Percentiles rank a stretch among this genome's conserved stretches.
Evolutionary conservation across 2,797 vertebrate species (phyloP).

Genomic region (Sparidentex hasta): DNA sequence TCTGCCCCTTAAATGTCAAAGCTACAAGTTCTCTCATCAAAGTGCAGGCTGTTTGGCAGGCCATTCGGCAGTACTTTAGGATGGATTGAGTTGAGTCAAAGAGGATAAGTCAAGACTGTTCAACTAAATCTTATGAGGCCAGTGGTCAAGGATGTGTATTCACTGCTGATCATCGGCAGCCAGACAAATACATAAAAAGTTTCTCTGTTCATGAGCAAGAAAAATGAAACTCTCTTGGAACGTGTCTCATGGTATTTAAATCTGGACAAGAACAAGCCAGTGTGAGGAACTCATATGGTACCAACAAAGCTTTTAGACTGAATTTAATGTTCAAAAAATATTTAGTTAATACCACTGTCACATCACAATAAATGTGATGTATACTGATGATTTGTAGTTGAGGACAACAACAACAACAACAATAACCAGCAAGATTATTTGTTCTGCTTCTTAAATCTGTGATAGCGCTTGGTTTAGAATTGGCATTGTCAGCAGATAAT

Average conservation of each 20-base stretch:
- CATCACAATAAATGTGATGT: background rate
- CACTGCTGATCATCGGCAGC: conserved; percentile 60
- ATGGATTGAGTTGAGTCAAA: conserved; percentile 54
- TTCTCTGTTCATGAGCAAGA: conserved; percentile 25
- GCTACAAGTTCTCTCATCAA: conserved; percentile 26
- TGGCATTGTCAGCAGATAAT: background rate
- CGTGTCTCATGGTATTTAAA: conserved; percentile 16
- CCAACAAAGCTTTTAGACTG: conserved; percentile 8
- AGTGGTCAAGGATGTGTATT: conserved; percentile 46
- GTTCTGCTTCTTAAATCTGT: background rate
- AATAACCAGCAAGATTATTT: background rate
- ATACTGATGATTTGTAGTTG: background rate
- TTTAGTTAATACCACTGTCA: background rate
- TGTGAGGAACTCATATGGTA: conserved; percentile 26
- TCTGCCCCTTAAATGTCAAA: conserved; percentile 5
- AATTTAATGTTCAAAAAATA: too few relatives aligned
- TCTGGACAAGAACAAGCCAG: conserved; percentile 21
- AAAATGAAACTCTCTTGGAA: conserved; percentile 34
- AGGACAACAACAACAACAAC: too few relatives aligned
- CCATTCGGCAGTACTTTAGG: conserved; percentile 28
- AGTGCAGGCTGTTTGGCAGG: conserved; percentile 36
- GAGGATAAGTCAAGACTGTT: conserved; percentile 65
- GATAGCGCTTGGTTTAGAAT: too few relatives aligned
- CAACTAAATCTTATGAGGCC: conserved; percentile 56
- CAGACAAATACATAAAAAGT: conserved; percentile 47